These are phyloP conservation scores for Cybosia mesomella DNA, from an alignment of 2,888 invertebrate genomes.

Conservation along the genomic window DNA sequence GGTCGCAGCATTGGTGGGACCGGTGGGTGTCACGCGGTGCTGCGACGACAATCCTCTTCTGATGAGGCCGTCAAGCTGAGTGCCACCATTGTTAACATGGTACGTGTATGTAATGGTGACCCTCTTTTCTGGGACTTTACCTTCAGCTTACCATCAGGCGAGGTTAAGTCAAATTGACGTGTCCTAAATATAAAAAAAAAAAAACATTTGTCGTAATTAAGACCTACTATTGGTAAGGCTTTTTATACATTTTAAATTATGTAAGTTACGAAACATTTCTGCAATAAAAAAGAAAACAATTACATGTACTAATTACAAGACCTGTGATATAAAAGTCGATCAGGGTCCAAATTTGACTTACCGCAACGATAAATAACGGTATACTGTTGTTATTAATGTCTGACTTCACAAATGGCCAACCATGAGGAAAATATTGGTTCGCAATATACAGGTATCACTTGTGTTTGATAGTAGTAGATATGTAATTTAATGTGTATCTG, in stretches of 20 bases:
- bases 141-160: no score
- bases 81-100: no score
- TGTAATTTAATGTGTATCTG: neutral
- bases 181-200: no score
- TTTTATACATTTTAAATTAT: neutral
- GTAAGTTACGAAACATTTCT: neutral
- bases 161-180: no score
- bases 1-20: no score
- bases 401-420: conserved; percentile 59
- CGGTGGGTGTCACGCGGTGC: no score
- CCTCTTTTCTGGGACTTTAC: no score
- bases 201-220: neutral
- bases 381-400: conserved; percentile 43
- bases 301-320: no score
- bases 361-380: conserved; percentile 28
- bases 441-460: conserved; percentile 19
- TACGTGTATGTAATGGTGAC: no score
- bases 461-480: neutral
- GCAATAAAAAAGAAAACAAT: no score
- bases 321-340: neutral
- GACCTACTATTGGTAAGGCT: neutral
- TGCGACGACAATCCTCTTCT: no score
- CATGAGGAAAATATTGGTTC: conserved; percentile 58
- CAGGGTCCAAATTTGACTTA: conserved; percentile 30
- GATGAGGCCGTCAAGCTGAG: no score